These are phyloP conservation scores for Spheniscus humboldti DNA, from an alignment of 2,797 vertebrate species.

Conservation along the genomic window DNA sequence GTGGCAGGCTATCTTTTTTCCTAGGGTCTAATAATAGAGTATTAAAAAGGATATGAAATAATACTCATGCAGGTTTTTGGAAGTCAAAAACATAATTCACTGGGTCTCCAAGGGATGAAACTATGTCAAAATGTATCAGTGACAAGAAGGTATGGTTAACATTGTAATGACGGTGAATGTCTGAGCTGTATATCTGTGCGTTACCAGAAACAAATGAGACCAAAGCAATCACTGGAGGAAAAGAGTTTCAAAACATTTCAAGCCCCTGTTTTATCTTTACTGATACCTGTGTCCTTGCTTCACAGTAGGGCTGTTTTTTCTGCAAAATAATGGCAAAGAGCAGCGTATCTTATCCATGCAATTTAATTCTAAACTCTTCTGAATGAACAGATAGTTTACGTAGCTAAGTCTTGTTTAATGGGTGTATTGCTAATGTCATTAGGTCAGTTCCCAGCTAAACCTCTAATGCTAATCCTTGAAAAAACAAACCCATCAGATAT, in stretches of 20 bases:
- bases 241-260: background rate
- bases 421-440: conserved; percentile 15
- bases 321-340: background rate
- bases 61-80: background rate
- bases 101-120: background rate
- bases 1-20: background rate
- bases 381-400: conserved; percentile 24
- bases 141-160: background rate
- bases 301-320: background rate
- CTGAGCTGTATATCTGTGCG: background rate
- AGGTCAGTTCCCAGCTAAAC: conserved; percentile 20
- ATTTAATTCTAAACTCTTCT: background rate
- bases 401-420: conserved; percentile 26
- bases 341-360: background rate
- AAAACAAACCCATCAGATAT: conserved; percentile 29
- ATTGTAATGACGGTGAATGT: background rate
- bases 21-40: background rate
- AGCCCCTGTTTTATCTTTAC: background rate
- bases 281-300: background rate
- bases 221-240: background rate
- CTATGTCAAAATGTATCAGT: background rate
- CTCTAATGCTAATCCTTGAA: conserved; percentile 28
- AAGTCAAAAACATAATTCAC: background rate
- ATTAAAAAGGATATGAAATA: background rate
- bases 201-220: background rate